phyloP scores from a whole-genome alignment of 2,797 vertebrate species.

The Lepus townsendii region DNA sequence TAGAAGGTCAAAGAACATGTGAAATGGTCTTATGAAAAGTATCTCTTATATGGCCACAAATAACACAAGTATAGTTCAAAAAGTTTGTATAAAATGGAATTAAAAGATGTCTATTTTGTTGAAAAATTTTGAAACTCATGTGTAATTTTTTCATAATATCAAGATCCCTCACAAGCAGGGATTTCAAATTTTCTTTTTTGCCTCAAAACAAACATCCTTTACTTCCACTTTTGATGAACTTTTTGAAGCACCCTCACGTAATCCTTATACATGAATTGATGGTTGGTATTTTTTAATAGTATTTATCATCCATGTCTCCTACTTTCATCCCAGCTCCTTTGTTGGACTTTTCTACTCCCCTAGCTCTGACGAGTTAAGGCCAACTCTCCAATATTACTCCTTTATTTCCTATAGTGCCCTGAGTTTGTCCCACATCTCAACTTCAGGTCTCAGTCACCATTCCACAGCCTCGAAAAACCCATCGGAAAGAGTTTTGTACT shows the following conservation, averaged over 20 bases:
- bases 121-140: too few relatives aligned
- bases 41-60: not conserved
- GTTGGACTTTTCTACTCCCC: not conserved
- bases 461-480: constrained; percentile 13
- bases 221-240: too few relatives aligned
- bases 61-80: not conserved
- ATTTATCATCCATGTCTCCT: not conserved
- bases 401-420: not conserved
- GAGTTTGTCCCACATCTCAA: not conserved
- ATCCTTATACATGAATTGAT: too few relatives aligned
- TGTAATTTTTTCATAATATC: too few relatives aligned
- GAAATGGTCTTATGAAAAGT: constrained; percentile 24
- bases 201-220: too few relatives aligned
- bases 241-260: too few relatives aligned
- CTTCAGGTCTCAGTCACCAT: not conserved
- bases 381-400: not conserved
- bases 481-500: not conserved
- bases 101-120: too few relatives aligned
- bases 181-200: too few relatives aligned
- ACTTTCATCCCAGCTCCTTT: not conserved
- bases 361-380: not conserved
- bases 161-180: too few relatives aligned
- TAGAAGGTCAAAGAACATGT: constrained; percentile 48
- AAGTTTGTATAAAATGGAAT: too few relatives aligned
- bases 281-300: not conserved